Evolutionary conservation across 2,797 vertebrate species (phyloP), one percentile per base, ranked within the genome.

Genomic region (Gallinago solitaria): DNA sequence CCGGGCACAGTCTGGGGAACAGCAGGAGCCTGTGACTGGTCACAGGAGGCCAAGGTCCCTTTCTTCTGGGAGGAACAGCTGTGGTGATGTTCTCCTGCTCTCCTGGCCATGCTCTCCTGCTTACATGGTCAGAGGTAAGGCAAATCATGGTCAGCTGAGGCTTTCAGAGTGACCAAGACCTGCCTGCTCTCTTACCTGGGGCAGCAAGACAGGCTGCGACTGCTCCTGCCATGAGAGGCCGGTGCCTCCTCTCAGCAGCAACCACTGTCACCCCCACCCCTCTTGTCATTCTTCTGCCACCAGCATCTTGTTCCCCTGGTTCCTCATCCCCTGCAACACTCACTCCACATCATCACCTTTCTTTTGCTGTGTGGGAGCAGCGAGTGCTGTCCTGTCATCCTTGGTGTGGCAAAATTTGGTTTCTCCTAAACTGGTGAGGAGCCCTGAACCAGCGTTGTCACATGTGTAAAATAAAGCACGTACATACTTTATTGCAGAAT

Each of bases 401-500:
- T 61, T 35, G 28, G 4, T 19, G 7, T 33, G 75, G 28, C 64
- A 37, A 74, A 77, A 63, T 67, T 33, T 27, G 24, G 1, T 16
- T 80, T 76, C 53, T 50, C 23, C 45, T 83, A 10, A 69, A 25
- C 10, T 59, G 7, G 33, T 35, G 19, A 79, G 67, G 43, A 83
- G 20, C 19, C 30, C 41, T 70, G 27, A 61, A 39, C 12, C 56
- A 24, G 4, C 6, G 5, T 48, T 78, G 27, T 64, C n/a, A 47
- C 43, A 12, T 54, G 18, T 2, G 4, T 54, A 37, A 57, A 57
- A 30, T 41, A 69, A 81, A 81, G 12, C 39, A 12, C 20, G 20
- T 0, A 0, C 4, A 1, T 7, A 1, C 28, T 63, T 54, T 61
- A 12, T 30, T 80, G 35, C 41, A 63, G 71, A 83, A 45, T 80